A percentile compares a stretch with the other conserved stretches of the same genome.
Evolutionary conservation across 1,140 invertebrate genomes (phyloP).

Genomic region (Drosophila subpulchrella): DNA sequence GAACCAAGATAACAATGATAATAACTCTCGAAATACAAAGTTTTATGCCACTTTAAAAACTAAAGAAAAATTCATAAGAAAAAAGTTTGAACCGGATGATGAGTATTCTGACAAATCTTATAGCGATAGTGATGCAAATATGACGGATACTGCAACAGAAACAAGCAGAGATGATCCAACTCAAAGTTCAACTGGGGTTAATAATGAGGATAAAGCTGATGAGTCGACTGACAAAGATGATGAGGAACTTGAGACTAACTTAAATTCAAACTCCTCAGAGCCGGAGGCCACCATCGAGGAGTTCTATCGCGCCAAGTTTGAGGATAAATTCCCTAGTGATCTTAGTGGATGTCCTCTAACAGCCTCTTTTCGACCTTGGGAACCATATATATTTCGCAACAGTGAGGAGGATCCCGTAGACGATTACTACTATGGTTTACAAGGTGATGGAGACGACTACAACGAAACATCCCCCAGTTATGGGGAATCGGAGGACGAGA

Average conservation of each 20-base stretch:
- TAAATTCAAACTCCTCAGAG: constrained; percentile 7
- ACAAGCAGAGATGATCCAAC: not conserved
- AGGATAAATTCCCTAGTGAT: constrained; percentile 74
- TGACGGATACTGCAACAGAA: not conserved
- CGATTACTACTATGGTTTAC: constrained; percentile 35
- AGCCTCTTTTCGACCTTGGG: constrained; percentile 74
- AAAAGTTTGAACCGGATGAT: not conserved
- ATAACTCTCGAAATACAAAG: not conserved
- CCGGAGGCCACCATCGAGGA: constrained; percentile 47
- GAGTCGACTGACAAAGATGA: not conserved
- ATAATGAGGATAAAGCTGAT: not conserved
- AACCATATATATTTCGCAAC: constrained; percentile 72
- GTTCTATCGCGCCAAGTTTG: constrained; percentile 53
- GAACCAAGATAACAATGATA: not conserved
- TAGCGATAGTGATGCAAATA: not conserved
- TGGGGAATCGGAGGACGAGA: constrained; percentile 15
- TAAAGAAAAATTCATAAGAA: not conserved
- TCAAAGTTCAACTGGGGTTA: not conserved
- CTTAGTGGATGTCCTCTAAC: constrained; percentile 74
- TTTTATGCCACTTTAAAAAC: not conserved
- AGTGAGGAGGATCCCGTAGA: constrained; percentile 5
- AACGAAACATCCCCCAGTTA: constrained; percentile 16
- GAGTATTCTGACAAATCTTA: not conserved
- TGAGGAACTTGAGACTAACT: not conserved
- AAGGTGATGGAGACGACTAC: constrained; percentile 20